phyloP scores from a whole-genome alignment of 2,797 vertebrate species.

The Xenopus petersii region DNA sequence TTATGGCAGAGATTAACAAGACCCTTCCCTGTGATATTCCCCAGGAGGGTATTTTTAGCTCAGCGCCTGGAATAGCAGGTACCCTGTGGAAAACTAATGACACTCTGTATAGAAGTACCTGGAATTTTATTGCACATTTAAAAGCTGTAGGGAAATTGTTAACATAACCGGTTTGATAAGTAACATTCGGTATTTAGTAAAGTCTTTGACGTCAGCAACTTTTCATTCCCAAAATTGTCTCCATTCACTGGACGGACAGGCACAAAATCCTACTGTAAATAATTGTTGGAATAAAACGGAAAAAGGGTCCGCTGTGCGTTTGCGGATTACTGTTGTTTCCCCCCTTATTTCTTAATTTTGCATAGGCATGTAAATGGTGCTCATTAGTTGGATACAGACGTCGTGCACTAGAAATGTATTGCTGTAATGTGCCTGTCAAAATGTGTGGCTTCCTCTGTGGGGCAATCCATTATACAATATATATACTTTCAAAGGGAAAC shows the following conservation, averaged over 20 bases:
- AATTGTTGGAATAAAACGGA: slow-evolving; percentile 31
- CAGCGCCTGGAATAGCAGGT: not conserved
- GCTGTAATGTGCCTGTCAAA: too few relatives aligned
- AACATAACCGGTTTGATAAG: slow-evolving; percentile 6
- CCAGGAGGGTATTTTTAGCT: not conserved
- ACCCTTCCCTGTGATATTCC: too few relatives aligned
- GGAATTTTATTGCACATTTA: slow-evolving; percentile 31
- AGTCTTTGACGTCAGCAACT: slow-evolving; percentile 30
- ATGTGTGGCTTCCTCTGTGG: too few relatives aligned
- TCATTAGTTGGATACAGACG: too few relatives aligned
- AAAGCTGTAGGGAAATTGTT: slow-evolving; percentile 7
- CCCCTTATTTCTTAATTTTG: not conserved
- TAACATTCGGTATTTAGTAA: not conserved
- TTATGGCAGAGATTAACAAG: too few relatives aligned
- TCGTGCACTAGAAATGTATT: too few relatives aligned
- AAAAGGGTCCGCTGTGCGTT: slow-evolving; percentile 19
- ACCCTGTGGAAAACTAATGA: slow-evolving; percentile 29
- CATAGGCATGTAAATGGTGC: too few relatives aligned
- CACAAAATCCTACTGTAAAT: slow-evolving; percentile 28
- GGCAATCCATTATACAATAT: too few relatives aligned
- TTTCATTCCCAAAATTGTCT: slow-evolving; percentile 20
- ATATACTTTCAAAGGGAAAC: too few relatives aligned
- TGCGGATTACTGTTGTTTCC: slow-evolving; percentile 16
- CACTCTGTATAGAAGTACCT: slow-evolving; percentile 13
- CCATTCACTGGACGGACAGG: slow-evolving; percentile 28